phyloP scores from a whole-genome alignment of 92 coral and sea anemone species.

The Porites rus region DNA sequence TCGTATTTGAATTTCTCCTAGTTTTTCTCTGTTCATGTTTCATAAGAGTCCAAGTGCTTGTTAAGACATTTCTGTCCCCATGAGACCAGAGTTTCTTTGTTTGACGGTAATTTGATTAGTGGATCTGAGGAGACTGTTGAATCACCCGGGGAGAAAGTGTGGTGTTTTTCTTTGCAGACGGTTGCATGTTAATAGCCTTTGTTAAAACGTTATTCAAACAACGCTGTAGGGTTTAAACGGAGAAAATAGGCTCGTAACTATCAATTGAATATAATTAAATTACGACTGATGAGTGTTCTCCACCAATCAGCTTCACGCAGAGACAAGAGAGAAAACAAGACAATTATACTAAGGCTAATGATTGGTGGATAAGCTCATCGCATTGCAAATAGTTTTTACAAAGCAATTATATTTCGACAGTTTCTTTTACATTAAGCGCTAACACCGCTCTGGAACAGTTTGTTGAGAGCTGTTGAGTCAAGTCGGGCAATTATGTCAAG shows the following conservation, averaged over 20 bases:
- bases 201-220: constrained; percentile 68
- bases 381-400: constrained; percentile 88
- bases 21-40: not conserved
- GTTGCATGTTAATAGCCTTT: constrained; percentile 58
- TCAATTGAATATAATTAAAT: constrained; percentile 88
- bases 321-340: constrained; percentile 64
- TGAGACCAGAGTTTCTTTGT: constrained; percentile 24
- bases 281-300: constrained; percentile 46
- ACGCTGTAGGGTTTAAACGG: constrained; percentile 38
- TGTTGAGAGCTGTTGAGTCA: constrained; percentile 19
- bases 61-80: constrained; percentile 22
- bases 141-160: constrained; percentile 27
- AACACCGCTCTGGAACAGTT: constrained; percentile 36
- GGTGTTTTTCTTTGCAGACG: constrained; percentile 27
- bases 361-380: constrained; percentile 70
- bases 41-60: constrained; percentile 1
- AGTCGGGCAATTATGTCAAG: constrained; percentile 25
- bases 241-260: constrained; percentile 52
- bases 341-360: constrained; percentile 63
- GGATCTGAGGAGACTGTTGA: constrained; percentile 14
- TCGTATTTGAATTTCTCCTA: constrained; percentile 3
- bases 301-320: constrained; percentile 71
- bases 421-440: constrained; percentile 70
- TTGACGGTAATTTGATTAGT: constrained; percentile 41
- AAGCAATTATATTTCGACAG: constrained; percentile 84